Conservation (phyloP, 2,888 invertebrate species). For the Hydraecia micacea region DNA sequence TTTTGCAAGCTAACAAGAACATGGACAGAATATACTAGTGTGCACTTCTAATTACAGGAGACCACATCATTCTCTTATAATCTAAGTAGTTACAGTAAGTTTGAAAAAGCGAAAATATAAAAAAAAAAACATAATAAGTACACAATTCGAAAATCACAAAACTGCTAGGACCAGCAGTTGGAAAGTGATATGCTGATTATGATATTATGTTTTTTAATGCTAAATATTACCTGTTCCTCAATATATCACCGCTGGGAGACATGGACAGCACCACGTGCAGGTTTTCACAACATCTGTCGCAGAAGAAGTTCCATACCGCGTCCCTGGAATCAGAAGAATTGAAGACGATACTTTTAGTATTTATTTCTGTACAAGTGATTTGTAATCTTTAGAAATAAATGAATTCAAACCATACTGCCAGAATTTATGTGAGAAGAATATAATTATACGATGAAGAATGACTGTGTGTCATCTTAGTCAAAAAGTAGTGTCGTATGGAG, state of each 20-base stretch:
- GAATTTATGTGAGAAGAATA: not conserved
- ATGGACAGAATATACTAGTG: not conserved
- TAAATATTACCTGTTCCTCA: slow-evolving; percentile 92
- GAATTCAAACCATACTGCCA: not conserved
- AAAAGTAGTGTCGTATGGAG: not conserved
- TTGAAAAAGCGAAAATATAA: not conserved
- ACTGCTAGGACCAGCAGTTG: not conserved
- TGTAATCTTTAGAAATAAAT: too few species aligned
- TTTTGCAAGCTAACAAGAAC: not conserved
- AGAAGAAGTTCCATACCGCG: slow-evolving; percentile 96
- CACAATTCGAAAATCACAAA: not conserved
- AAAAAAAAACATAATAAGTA: not conserved
- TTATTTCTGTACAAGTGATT: too few species aligned
- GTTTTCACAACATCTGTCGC: slow-evolving; percentile 94
- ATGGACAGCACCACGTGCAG: slow-evolving; percentile 97
- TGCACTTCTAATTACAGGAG: not conserved
- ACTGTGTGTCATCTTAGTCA: not conserved
- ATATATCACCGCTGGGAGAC: slow-evolving; percentile 96
- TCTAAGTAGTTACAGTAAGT: not conserved
- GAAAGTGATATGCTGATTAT: not conserved
- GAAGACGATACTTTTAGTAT: not conserved
- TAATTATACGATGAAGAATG: not conserved
- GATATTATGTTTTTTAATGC: not conserved
- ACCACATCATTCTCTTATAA: not conserved
- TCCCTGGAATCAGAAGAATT: slow-evolving; percentile 89